phyloP scores from a whole-genome alignment of 2,797 vertebrate species.

The Geotrypetes seraphini region DNA sequence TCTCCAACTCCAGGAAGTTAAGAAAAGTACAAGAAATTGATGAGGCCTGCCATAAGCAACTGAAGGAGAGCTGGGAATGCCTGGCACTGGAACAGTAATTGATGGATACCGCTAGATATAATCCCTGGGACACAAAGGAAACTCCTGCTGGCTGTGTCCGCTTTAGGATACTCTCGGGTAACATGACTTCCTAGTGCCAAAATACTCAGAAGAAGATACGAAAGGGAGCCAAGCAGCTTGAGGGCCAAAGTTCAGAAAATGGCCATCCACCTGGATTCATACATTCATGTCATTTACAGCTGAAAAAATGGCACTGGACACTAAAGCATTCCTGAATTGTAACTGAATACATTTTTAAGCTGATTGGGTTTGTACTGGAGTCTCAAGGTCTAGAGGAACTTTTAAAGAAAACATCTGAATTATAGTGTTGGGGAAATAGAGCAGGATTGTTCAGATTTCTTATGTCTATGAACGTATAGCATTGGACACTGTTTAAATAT shows the following conservation, averaged over 20 bases:
- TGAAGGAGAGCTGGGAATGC: constrained; percentile 53
- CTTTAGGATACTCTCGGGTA: constrained; percentile 49
- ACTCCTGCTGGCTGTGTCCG: constrained; percentile 48
- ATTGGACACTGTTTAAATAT: too few relatives aligned
- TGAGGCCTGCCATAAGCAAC: constrained; percentile 44
- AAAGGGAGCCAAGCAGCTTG: constrained; percentile 50
- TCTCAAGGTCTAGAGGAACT: too few relatives aligned
- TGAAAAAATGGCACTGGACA: constrained; percentile 4
- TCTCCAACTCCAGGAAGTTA: constrained; percentile 44
- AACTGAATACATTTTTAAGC: too few relatives aligned
- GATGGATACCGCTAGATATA: constrained; percentile 29
- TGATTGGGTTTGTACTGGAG: too few relatives aligned
- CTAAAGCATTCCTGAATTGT: too few relatives aligned
- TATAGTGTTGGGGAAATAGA: too few relatives aligned
- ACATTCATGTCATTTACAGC: constrained; percentile 45
- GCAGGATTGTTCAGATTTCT: too few relatives aligned
- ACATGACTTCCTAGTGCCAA: constrained; percentile 46
- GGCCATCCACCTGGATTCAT: constrained; percentile 50
- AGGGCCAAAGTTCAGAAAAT: constrained; percentile 59
- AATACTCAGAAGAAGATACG: constrained; percentile 42
- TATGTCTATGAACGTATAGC: too few relatives aligned
- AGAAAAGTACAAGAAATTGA: constrained; percentile 51
- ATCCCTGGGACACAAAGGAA: constrained; percentile 42
- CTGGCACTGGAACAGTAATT: constrained; percentile 42
- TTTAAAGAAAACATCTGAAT: too few relatives aligned